A percentile compares a stretch with the other conserved stretches of the same genome.
phyloP scores from a whole-genome alignment of 2,888 invertebrate genomes.

The Drosophila koepferae region DNA sequence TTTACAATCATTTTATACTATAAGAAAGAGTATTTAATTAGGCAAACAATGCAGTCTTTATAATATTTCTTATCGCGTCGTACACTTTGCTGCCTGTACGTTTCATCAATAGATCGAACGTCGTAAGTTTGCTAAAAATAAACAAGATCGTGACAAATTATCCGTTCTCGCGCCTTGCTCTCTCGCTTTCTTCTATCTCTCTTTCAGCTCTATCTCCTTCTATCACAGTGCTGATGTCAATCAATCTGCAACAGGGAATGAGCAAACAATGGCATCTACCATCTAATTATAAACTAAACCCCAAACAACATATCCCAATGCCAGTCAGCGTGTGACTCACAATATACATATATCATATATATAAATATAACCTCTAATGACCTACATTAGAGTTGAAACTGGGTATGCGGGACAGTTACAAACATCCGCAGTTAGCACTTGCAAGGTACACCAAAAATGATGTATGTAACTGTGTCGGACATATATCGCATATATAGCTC shows the following conservation, averaged over 20 bases:
- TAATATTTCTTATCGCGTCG: constrained; percentile 23
- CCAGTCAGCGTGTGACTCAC: constrained; percentile 51
- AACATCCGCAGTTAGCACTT: constrained; percentile 57
- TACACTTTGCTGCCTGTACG: constrained; percentile 3
- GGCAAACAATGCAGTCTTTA: constrained; percentile 1
- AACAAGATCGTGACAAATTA: constrained; percentile 67
- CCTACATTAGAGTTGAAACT: constrained; percentile 44
- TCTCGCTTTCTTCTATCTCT: background rate
- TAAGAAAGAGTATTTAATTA: constrained; percentile 6
- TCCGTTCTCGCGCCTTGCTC: background rate
- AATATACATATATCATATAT: constrained; percentile 2
- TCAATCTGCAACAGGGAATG: constrained; percentile 32
- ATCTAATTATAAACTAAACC: constrained; percentile 51
- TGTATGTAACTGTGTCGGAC: constrained; percentile 35
- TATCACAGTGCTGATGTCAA: constrained; percentile 8
- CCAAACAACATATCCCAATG: constrained; percentile 38
- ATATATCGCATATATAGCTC: constrained; percentile 45
- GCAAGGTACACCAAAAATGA: constrained; percentile 41
- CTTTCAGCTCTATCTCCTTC: background rate
- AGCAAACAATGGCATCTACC: constrained; percentile 44
- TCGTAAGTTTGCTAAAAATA: constrained; percentile 63
- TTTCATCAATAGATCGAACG: background rate
- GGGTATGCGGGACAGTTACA: constrained; percentile 31
- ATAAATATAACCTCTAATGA: constrained; percentile 48
- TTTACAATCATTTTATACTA: background rate